Evolutionary conservation across 1,140 invertebrate species (phyloP).

Genomic region (Calliopsis andreniformis): DNA sequence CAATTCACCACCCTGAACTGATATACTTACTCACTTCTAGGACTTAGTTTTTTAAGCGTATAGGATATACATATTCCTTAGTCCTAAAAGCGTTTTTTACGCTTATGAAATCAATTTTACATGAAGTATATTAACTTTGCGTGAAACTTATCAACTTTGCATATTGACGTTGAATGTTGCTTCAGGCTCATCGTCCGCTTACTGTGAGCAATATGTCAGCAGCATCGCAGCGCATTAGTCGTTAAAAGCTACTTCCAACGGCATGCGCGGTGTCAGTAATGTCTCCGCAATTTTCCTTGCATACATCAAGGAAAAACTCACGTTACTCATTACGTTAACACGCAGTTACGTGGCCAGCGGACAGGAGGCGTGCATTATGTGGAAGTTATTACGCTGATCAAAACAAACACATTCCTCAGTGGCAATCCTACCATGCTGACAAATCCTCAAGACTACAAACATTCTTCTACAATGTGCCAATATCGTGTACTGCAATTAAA

Average conservation of each 20-base stretch:
- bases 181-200: not conserved
- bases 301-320: slow-evolving; percentile 48
- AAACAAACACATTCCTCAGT: slow-evolving; percentile 28
- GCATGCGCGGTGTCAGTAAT: slow-evolving; percentile 24
- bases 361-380: not conserved
- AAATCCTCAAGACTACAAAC: too few relatives aligned
- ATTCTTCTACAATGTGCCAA: too few relatives aligned
- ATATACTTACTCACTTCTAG: too few relatives aligned
- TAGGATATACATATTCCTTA: too few relatives aligned
- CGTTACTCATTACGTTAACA: slow-evolving; percentile 38
- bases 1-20: too few relatives aligned
- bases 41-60: too few relatives aligned
- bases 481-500: too few relatives aligned
- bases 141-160: too few relatives aligned
- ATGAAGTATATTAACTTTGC: too few relatives aligned
- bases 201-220: slow-evolving; percentile 25
- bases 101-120: too few relatives aligned
- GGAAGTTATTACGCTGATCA: slow-evolving; percentile 12
- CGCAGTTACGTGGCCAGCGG: slow-evolving; percentile 21
- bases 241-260: slow-evolving; percentile 35
- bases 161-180: not conserved
- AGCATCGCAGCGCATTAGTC: slow-evolving; percentile 42
- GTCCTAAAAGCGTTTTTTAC: too few relatives aligned
- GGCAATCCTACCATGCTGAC: not conserved
- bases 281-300: slow-evolving; percentile 39